Percentiles rank a stretch among this genome's conserved stretches.
These are phyloP conservation scores for Vultur gryphus DNA, from an alignment of 2,797 vertebrate species.

Conservation along the genomic window DNA sequence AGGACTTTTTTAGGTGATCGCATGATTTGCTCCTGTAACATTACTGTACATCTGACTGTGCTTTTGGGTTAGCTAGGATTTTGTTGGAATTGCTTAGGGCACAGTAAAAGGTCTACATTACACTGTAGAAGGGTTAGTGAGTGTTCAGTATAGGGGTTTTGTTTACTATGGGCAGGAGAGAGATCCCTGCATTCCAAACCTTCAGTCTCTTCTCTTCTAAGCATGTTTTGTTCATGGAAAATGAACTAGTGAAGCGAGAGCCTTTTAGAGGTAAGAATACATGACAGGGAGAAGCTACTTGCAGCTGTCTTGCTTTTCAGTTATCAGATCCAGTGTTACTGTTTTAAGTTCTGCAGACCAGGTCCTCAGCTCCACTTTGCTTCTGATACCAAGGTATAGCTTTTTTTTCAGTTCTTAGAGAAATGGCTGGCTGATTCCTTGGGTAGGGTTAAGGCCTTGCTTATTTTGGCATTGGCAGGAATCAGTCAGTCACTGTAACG, in stretches of 20 bases:
- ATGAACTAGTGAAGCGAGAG: neutral
- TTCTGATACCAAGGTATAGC: neutral
- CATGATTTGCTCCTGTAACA: neutral
- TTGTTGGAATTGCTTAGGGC: neutral
- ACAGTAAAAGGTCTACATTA: neutral
- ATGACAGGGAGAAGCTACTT: neutral
- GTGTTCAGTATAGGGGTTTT: neutral
- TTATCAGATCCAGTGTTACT: neutral
- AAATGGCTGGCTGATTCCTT: neutral
- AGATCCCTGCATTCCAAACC: neutral
- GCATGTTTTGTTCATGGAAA: neutral
- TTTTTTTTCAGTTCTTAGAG: neutral
- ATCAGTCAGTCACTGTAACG: neutral
- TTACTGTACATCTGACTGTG: neutral
- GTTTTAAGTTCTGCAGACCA: neutral
- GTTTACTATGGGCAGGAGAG: neutral
- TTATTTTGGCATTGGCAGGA: neutral
- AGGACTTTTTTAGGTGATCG: neutral
- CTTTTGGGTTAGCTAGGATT: neutral
- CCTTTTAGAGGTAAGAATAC: neutral
- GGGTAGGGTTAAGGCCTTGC: neutral
- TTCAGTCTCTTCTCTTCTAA: neutral
- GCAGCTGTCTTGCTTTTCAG: neutral
- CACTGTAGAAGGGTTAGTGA: neutral
- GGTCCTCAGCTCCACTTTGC: neutral